Evolutionary conservation across 2,888 invertebrate genomes (phyloP).

Genomic region (Orthosia cruda): DNA sequence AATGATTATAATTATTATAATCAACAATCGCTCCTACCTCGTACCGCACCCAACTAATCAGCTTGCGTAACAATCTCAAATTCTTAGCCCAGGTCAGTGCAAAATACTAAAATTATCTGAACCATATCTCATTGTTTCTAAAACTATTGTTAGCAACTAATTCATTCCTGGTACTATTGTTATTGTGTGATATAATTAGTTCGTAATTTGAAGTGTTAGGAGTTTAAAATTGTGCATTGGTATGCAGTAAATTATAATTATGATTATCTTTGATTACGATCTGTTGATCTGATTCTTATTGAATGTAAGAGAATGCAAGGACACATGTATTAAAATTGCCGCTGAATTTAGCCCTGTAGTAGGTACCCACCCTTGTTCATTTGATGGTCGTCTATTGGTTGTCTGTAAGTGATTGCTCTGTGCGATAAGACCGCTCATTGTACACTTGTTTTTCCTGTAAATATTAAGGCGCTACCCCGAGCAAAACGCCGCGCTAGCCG

Average conservation of each 20-base stretch:
- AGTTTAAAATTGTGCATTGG: slow-evolving; percentile 31
- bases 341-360: neutral
- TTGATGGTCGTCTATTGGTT: no score
- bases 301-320: slow-evolving; percentile 40
- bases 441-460: no score
- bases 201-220: slow-evolving; percentile 32
- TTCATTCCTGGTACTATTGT: slow-evolving; percentile 39
- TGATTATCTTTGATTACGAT: slow-evolving; percentile 45
- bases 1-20: no score
- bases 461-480: no score
- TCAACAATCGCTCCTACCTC: neutral
- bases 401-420: no score
- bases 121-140: slow-evolving; percentile 54
- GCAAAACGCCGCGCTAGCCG: no score
- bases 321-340: neutral
- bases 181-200: slow-evolving; percentile 40
- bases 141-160: slow-evolving; percentile 60
- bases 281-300: slow-evolving; percentile 48
- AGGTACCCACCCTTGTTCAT: no score
- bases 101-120: slow-evolving; percentile 49
- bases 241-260: slow-evolving; percentile 31
- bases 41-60: slow-evolving; percentile 40
- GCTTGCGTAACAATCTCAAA: slow-evolving; percentile 60
- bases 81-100: slow-evolving; percentile 46
- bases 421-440: no score